Conservation (phyloP, 2,888 invertebrate species). For the Thymelicus lineola region DNA sequence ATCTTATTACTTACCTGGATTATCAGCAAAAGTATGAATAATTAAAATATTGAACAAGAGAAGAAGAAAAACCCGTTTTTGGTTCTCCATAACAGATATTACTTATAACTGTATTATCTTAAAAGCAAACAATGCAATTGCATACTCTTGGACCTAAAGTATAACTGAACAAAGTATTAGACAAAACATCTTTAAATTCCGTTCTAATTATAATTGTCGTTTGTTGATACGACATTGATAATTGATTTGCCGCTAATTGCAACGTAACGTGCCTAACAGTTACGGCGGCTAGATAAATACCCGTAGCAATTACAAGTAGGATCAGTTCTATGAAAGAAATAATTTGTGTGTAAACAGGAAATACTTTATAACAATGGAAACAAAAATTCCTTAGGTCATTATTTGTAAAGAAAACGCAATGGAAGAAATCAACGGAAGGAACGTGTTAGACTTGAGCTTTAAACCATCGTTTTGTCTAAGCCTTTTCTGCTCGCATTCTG, state of each 20-base stretch:
- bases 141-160: slow-evolving; percentile 36
- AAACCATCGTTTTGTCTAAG: not conserved
- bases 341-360: not conserved
- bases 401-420: slow-evolving; percentile 12
- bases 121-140: slow-evolving; percentile 1
- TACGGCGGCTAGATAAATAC: slow-evolving; percentile 45
- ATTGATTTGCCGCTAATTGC: slow-evolving; percentile 63
- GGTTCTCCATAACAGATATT: not conserved
- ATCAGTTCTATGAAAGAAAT: slow-evolving; percentile 43
- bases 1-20: not conserved
- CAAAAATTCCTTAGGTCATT: not conserved
- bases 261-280: slow-evolving; percentile 53
- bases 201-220: slow-evolving; percentile 61
- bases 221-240: slow-evolving; percentile 55
- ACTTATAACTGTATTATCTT: not conserved
- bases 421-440: not conserved
- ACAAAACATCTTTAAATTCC: slow-evolving; percentile 50
- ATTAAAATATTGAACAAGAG: not conserved
- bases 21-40: not conserved
- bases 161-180: slow-evolving; percentile 38
- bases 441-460: not conserved
- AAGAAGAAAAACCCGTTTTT: not conserved
- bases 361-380: slow-evolving; percentile 32
- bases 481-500: too few relatives aligned
- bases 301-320: slow-evolving; percentile 41